Evolutionary conservation across 2,113 vertebrate genomes (phyloP).

Genomic region (Aspiorhynchus laticeps): DNA sequence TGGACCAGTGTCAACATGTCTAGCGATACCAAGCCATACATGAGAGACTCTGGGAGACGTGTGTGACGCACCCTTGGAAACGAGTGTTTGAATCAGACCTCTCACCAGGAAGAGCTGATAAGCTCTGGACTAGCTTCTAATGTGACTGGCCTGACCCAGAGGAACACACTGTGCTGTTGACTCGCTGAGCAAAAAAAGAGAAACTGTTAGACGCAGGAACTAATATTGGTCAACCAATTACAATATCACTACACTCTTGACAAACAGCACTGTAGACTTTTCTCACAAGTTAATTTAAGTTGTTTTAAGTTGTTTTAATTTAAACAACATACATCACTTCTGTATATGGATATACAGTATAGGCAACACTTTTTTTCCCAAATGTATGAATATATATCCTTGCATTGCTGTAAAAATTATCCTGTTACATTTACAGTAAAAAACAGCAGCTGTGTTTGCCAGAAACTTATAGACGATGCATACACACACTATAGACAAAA

Average conservation of each 20-base stretch:
- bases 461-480: too few species aligned
- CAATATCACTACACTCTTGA: conserved; percentile 36
- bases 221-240: conserved; percentile 36
- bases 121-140: conserved; percentile 49
- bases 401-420: neutral
- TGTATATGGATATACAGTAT: neutral
- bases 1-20: neutral
- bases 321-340: neutral
- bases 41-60: neutral
- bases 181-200: conserved; percentile 30
- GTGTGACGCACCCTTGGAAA: conserved; percentile 62
- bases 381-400: neutral
- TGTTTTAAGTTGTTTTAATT: neutral
- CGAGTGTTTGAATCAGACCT: conserved; percentile 51
- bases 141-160: conserved; percentile 1
- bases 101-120: conserved; percentile 73
- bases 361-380: neutral
- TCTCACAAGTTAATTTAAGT: conserved; percentile 1
- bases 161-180: conserved; percentile 39
- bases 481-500: too few species aligned
- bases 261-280: neutral
- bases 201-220: conserved; percentile 43
- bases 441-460: neutral
- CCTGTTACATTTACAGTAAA: neutral
- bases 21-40: neutral